Evolutionary conservation across 2,888 invertebrate species (phyloP), one percentile per base, ranked within the genome.

Genomic region (Agrenia bidenticulata): DNA sequence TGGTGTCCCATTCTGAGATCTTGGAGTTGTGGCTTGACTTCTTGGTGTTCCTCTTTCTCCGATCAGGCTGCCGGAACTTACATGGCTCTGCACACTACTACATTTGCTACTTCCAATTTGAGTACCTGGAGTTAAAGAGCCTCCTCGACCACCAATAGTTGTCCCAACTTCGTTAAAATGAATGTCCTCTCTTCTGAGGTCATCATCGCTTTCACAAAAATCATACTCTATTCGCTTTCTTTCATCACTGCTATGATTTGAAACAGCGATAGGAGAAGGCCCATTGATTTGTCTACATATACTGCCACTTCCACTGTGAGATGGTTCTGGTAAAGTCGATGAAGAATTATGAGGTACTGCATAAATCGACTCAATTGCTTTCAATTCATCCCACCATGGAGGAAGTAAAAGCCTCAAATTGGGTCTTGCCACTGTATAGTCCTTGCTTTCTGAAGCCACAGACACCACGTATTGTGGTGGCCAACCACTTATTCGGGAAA

Each of bases 351-450:
- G 61, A 57, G 75, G 72, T 23, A 74, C 15, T 37, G 73, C 69
- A 51, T 76, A 76, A 64, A 76, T 76, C 1, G 76, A 72, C 54
- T 76, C 76, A 11, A 76, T 89, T 1, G 75, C 74, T 77, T 89
- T 92, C 66, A 97, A 81, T 81, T 98, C 97, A 78, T 97, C 98
- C 82, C 90, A 92, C 97, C 98, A 98, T 0, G 97, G 98, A 17
- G 96, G 94, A 78, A 90, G 87, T 73, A 96, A 83, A 26, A 98
- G 84, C 24, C 98, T 86, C 66, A 98, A 83, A 80, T 95, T 94
- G 2, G 96, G 93, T 41, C 97, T 85, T 78, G 92, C 89, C 70
- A 94, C 92, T 77, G 89, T 86, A 73, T 86, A 85, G 78, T 75
- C 66, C 61, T 74, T 73, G 23, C 56, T 64, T 61, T 75, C 74